Evolutionary conservation across 2,113 vertebrate genomes (phyloP).

Genomic region (Phyllopteryx taeniolatus): DNA sequence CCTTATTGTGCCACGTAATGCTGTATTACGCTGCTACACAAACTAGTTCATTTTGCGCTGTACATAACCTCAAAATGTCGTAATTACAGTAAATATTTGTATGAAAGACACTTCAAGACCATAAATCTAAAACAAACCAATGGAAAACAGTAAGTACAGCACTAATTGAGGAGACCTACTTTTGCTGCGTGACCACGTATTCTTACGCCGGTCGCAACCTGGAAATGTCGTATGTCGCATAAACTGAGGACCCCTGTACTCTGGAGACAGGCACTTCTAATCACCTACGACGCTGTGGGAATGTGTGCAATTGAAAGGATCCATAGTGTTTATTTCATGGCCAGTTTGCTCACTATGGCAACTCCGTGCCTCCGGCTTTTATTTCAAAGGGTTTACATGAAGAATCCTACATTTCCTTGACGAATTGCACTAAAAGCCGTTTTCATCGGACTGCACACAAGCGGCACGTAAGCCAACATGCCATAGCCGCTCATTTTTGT

Average conservation of each 20-base stretch:
- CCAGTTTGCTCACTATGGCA: constrained; percentile 35
- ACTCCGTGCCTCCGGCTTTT: constrained; percentile 69
- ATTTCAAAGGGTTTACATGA: constrained; percentile 67
- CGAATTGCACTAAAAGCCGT: constrained; percentile 14
- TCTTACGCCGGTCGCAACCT: no score
- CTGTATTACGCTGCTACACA: no score
- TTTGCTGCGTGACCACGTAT: not conserved
- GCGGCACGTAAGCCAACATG: not conserved
- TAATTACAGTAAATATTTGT: no score
- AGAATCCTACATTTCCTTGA: constrained; percentile 47
- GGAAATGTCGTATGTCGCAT: no score
- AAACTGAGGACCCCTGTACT: not conserved
- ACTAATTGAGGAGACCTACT: not conserved
- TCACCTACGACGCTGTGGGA: constrained; percentile 48
- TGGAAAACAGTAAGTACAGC: not conserved
- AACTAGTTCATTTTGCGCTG: no score
- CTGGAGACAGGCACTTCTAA: constrained; percentile 35
- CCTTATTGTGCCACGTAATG: no score
- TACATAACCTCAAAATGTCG: no score
- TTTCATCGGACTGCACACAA: constrained; percentile 38
- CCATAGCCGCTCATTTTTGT: not conserved
- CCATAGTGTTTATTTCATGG: constrained; percentile 4
- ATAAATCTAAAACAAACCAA: not conserved
- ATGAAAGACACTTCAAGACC: not conserved
- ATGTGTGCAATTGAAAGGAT: constrained; percentile 57